These are phyloP conservation scores for Clarias laeviceps DNA, from an alignment of 2,797 vertebrate genomes.

Conservation along the genomic window DNA sequence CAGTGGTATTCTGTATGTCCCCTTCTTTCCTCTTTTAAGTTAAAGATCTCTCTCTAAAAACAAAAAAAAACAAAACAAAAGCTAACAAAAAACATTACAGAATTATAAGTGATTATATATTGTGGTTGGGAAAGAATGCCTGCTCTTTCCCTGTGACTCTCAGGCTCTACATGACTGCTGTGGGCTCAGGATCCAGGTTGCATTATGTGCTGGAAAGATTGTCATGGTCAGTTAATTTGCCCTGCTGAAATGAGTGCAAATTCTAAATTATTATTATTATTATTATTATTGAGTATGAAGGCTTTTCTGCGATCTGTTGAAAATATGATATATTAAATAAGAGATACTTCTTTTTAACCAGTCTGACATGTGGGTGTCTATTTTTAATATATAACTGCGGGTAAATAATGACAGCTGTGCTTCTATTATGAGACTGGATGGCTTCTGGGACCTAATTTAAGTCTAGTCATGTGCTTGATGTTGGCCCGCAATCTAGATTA, in stretches of 20 bases:
- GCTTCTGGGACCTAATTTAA: slow-evolving; percentile 29
- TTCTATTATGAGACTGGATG: slow-evolving; percentile 6
- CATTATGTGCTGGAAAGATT: slow-evolving; percentile 69
- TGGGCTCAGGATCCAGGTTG: slow-evolving; percentile 66
- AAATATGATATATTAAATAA: slow-evolving; percentile 83
- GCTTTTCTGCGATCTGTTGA: slow-evolving; percentile 79
- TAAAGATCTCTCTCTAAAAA: slow-evolving; percentile 63
- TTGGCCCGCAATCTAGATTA: slow-evolving; percentile 10
- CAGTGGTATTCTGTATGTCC: slow-evolving; percentile 53
- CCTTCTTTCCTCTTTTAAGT: slow-evolving; percentile 43
- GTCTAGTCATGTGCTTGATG: background rate
- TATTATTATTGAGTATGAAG: slow-evolving; percentile 69
- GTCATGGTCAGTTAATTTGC: slow-evolving; percentile 64
- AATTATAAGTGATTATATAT: slow-evolving; percentile 56
- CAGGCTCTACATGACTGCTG: slow-evolving; percentile 66
- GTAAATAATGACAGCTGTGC: slow-evolving; percentile 40
- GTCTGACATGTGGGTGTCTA: slow-evolving; percentile 62
- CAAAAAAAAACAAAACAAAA: slow-evolving; percentile 42
- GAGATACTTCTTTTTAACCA: slow-evolving; percentile 77
- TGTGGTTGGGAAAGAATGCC: slow-evolving; percentile 60
- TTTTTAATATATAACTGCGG: slow-evolving; percentile 22
- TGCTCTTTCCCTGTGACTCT: slow-evolving; percentile 62
- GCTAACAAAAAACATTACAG: slow-evolving; percentile 30
- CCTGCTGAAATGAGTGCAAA: slow-evolving; percentile 72
- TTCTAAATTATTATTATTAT: slow-evolving; percentile 62